phyloP scores from a whole-genome alignment of 2,888 invertebrate genomes.

The Leucophenga montana region DNA sequence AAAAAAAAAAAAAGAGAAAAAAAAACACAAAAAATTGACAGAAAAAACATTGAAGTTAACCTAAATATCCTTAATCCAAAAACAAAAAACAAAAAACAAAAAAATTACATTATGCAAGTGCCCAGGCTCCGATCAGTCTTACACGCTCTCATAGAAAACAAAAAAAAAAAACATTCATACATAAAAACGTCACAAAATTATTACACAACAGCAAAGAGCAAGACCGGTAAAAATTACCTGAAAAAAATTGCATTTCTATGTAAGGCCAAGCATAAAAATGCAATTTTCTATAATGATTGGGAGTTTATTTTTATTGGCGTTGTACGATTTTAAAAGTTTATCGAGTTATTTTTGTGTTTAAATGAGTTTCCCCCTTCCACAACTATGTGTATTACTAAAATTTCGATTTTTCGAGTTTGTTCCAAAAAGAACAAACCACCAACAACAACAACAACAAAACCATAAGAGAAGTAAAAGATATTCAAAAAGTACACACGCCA shows the following conservation, averaged over 20 bases:
- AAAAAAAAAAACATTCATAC: too few species aligned
- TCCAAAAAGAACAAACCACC: background rate
- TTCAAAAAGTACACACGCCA: background rate
- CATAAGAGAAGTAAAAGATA: background rate
- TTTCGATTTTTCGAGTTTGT: background rate
- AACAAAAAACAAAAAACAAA: too few species aligned
- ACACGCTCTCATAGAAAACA: too few species aligned
- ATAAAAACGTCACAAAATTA: constrained; percentile 5
- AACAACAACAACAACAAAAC: background rate
- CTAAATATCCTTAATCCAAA: too few species aligned
- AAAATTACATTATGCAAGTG: too few species aligned
- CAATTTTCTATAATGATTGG: constrained; percentile 13
- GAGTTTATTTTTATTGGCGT: background rate
- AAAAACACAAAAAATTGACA: background rate
- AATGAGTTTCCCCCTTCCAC: too few species aligned
- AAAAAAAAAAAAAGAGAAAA: too few species aligned
- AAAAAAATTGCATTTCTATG: constrained; percentile 22
- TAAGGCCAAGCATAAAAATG: constrained; percentile 20
- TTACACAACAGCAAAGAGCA: background rate
- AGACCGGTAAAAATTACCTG: background rate
- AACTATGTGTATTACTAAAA: too few species aligned
- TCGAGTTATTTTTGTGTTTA: too few species aligned
- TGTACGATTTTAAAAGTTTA: background rate
- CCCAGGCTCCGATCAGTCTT: too few species aligned
- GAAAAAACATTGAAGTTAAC: constrained; percentile 1